Conservation (phyloP, 2,113 vertebrate species). For the Burhinus oedicnemus region DNA sequence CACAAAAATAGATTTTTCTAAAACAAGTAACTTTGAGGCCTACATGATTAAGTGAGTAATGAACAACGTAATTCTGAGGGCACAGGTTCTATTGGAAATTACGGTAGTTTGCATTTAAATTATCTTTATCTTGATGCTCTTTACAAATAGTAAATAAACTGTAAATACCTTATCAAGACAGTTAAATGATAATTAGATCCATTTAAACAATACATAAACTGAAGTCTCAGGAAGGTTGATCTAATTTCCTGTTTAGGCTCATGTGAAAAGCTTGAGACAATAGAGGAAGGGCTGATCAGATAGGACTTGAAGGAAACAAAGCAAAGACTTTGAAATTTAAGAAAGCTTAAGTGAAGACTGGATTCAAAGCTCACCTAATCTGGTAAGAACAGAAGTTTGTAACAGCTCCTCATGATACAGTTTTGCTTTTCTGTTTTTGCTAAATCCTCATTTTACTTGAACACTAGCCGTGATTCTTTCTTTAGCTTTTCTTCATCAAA, state of each 20-base stretch:
- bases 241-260: background rate
- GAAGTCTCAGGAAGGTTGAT: background rate
- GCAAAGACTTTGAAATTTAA: background rate
- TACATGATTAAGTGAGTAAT: background rate
- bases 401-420: background rate
- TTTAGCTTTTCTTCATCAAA: background rate
- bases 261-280: background rate
- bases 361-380: background rate
- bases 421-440: background rate
- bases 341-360: background rate
- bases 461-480: background rate
- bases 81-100: background rate
- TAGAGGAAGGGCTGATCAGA: background rate
- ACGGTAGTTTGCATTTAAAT: background rate
- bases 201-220: background rate
- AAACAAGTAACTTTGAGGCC: background rate
- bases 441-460: background rate
- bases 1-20: background rate
- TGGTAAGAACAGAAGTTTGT: background rate
- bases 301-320: background rate
- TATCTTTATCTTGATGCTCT: background rate
- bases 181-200: background rate
- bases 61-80: background rate
- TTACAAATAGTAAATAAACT: conserved; percentile 2
- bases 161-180: background rate